Base-by-base conservation (phyloP, 1,140 invertebrate species). In the Eriosoma lanigerum region DNA sequence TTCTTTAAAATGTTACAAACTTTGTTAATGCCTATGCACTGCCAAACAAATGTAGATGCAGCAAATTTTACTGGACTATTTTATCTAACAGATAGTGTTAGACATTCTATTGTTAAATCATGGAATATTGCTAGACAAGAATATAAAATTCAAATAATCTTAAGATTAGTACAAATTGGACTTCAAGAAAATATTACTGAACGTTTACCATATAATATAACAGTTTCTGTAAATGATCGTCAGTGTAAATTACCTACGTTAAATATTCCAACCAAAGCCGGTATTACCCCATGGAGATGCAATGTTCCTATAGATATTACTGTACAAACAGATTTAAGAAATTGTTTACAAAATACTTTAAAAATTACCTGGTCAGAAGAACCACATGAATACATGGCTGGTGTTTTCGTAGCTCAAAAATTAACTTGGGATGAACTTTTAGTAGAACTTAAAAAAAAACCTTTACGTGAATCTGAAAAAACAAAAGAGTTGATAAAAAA, bases 221-320 rank as follows among this genome's bases (percentile, higher is more conserved):
- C 21, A 9, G 56, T 78, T 78, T 62, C 75, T 19, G 56, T 78
- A 6, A 78, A 78, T 78, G 56, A 78, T 48, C 56, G 56, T 44
- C 6, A 19, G 15, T 78, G 75, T 62, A 78, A 62, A 19, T 58
- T 78, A 50, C 75, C 75, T n/a, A 62, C 56, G 13, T 62, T 78
- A 12, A 78, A 78, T 21, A 78, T 78, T n/a, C 75, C 75, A 19
- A 78, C 75, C 24, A 78, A 78, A 46, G 75, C 75, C 3, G 75
- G 75, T 1, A 58, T 78, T 6, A 78, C 75, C 5, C 75, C 75
- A 3, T 78, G 75, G 75, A 10, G 75, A 46, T 78, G 75, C 44
- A 78, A 78, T 48, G 75, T 78, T 19, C 75, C 75, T 46, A 78
- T 78, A 13, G 75, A 78, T 46, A 48, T 78, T 26, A 78, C 75